Conservation (phyloP, 2,113 vertebrate genomes). For the Setophaga kirtlandii region DNA sequence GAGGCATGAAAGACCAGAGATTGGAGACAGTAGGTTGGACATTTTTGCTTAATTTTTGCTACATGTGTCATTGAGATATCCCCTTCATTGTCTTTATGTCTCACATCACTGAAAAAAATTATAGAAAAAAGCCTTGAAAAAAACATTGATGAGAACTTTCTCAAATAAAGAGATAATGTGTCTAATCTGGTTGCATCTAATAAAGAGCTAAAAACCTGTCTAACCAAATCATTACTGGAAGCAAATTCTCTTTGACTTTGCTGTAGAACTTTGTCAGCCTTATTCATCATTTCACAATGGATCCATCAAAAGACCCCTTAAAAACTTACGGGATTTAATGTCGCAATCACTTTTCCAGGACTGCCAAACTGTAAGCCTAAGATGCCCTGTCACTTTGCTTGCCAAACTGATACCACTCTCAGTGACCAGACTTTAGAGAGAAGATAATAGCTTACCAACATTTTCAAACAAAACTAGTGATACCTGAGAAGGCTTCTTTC, state of each 20-base stretch:
- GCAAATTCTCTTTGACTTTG: background rate
- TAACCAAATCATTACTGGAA: background rate
- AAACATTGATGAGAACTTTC: background rate
- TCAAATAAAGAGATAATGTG: background rate
- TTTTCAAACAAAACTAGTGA: background rate
- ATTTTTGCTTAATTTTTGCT: background rate
- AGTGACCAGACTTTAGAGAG: background rate
- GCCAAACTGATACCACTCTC: background rate
- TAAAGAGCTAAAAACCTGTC: background rate
- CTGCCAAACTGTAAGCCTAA: background rate
- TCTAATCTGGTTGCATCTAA: background rate
- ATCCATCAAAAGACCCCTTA: background rate
- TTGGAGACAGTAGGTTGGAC: background rate
- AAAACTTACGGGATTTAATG: background rate
- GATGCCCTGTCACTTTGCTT: background rate
- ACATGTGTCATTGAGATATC: background rate
- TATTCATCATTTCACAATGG: background rate
- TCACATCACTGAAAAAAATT: background rate
- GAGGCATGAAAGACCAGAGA: background rate
- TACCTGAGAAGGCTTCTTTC: constrained; percentile 25
- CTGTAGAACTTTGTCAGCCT: background rate
- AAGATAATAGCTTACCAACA: background rate
- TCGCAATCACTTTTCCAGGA: background rate
- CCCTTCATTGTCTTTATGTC: background rate
- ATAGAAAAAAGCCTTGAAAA: background rate